Evolutionary conservation across 2,113 vertebrate genomes (phyloP).

Genomic region (Dipodomys ordii): DNA sequence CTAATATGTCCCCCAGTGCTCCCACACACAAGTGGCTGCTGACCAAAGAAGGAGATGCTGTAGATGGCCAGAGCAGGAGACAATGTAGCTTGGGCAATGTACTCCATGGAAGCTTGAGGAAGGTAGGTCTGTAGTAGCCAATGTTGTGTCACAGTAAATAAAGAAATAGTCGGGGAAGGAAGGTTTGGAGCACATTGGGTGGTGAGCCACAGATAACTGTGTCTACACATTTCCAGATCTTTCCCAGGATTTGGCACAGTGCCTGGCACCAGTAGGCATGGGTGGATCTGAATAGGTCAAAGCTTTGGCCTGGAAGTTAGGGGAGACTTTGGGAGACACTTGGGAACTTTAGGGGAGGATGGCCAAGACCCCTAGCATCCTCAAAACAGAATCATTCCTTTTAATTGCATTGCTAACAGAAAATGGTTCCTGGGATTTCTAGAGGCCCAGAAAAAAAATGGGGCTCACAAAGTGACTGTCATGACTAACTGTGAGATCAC

Average conservation of each 20-base stretch:
- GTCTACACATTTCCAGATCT: background rate
- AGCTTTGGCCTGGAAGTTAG: background rate
- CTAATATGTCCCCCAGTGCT: background rate
- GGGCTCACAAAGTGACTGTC: background rate
- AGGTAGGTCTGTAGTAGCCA: background rate
- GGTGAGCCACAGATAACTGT: background rate
- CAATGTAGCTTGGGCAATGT: background rate
- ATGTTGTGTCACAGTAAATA: background rate
- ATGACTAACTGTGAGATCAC: background rate
- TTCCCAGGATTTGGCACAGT: background rate
- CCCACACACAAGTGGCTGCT: background rate
- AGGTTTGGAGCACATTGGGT: background rate
- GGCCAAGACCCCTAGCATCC: background rate
- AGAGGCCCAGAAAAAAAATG: background rate
- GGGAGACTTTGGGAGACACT: background rate
- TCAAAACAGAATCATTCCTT: background rate
- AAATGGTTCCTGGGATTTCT: background rate
- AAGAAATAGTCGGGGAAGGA: background rate
- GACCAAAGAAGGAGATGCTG: background rate
- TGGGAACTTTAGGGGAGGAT: background rate
- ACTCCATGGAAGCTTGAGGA: background rate
- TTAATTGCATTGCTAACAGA: background rate
- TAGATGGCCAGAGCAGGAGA: background rate
- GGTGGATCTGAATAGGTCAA: background rate
- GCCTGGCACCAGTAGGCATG: background rate